Evolutionary conservation across 2,113 vertebrate species (phyloP), one percentile per base, ranked within the genome.

Genomic region (Gopherus evgoodei): DNA sequence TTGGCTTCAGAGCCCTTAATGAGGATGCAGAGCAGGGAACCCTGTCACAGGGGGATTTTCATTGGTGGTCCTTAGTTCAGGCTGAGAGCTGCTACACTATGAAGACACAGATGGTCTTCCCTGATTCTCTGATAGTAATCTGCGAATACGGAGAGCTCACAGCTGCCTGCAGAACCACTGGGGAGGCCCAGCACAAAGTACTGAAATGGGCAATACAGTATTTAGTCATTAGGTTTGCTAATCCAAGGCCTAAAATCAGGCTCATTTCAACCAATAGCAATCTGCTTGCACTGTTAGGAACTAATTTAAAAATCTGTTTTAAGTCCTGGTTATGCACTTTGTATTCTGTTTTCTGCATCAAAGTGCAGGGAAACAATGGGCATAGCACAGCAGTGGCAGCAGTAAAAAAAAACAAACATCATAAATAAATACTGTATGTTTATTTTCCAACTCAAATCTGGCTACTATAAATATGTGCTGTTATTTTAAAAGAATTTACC

Each of bases 291-390:
- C 97, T 97, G 97, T 97, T 97, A 97, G 97, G 95, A 96, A 81
- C 96, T 97, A 98, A 98, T 97, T 97, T 97, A 97, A 98, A 98
- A 98, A 97, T 96, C 95, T 96, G 95, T 96, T 96, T 96, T 97
- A 96, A 97, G 96, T 96, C 96, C 89, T 91, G 72, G 92, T 91
- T 95, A 97, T 96, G 92, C 93, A 89, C 95, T 98, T 94, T 86
- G 89, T 93, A 81, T 97, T 96, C 94, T 84, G 89, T 69, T 91
- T 81, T 93, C 83, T 79, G 91, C 83, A 76, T 89, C 93, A 19
- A 86, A 97, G 96, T 17, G 22, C 65, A 62, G 76, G 91, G 92
- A 90, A 92, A 83, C 79, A 50, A 88, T 96, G 91, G 83, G 94
- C 85, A 84, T 9, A 88, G 84, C 87, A 7, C 87, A 89, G 94